Base-by-base conservation (phyloP, 2,888 invertebrate species). In the Oegoconia quadripuncta region DNA sequence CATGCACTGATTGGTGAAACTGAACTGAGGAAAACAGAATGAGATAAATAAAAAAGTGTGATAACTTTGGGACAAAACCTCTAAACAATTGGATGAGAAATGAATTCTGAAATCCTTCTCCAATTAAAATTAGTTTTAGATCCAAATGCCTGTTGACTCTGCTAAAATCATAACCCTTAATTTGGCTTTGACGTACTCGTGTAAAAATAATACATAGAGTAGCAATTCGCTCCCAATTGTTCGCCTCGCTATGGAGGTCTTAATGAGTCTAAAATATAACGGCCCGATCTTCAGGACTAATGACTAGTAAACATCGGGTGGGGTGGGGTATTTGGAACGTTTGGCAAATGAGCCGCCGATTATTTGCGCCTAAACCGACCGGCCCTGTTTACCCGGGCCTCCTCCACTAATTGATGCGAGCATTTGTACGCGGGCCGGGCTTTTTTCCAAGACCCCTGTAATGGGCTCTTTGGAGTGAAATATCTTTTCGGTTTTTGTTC, bases 341-440 rank as follows among this genome's bases (percentile, higher is more conserved):
- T 51, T 44, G 60, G 66, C 63, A 74, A 78, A 76, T 78, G 77
- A 75, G 73, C 62, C 70, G 47, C 59, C 78, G 74, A 78, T 79
- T 77, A 78, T 79, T 78, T 77, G 70, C 64, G 59, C 62, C 65
- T 65, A 67, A 74, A 65, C 61, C 56, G 46, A 28, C 43, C 42
- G 48, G 55, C 37, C 52, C 61, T 72, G 64, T 78, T 78, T 78
- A 52, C 70, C 67, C 63, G 56, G 44, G 55, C 68, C 66, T 73
- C 64, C 67, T 72, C 64, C 64, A 64, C 80, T 81, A 82, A 82
- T 82, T 81, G 78, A 80, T 80, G 77, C 58, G 60, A 55, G 53
- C 51, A 52, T 55, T 59, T 60, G 59, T 60, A 52, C 50, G 49
- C 54, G 50, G 49, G 55, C 62, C 56, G 57, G 25, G 64, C 63